Evolutionary conservation across 1,140 invertebrate genomes (phyloP), one percentile per base, ranked within the genome.

Genomic region (Galleria mellonella): DNA sequence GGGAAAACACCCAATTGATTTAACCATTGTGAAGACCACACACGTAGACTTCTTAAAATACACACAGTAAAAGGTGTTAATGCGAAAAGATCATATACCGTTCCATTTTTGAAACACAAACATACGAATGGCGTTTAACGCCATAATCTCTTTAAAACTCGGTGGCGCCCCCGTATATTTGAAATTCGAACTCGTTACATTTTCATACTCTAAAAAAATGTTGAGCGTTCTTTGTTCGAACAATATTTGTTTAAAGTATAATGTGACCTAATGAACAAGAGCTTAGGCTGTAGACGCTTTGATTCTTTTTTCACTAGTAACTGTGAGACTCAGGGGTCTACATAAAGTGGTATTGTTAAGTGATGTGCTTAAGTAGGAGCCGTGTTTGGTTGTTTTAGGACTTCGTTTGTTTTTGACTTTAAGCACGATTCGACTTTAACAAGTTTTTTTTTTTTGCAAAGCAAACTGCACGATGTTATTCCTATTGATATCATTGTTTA

Each of bases 21-120:
- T 2, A 23, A 23, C 17, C 39, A 43, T 47, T 45, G 14, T 38
- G 10, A 12, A 35, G 77, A 76, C 77, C 81, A 82, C 81, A 82
- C 81, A 81, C 76, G 69, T 36, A 54, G 67, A 6, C 42, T 39
- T 62, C 60, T 61, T 71, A 74, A 78, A 77, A 73, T 62, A 60
- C 60, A 66, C 38, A 71, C 73, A 82, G 69, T 81, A 79, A 82
- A 83, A 84, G 74, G 81, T 75, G 81, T 63, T 84, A 84, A 84
- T 63, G 63, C 70, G 72, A 77, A 81, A 69, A 58, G 51, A 73
- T 64, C 66, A 74, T 68, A 68, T 6, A 6, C 58, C 61, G 64
- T 73, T 63, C 74, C 74, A 77, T 75, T 75, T 75, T 75, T 76
- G 58, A 57, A 73, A 71, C 43, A 43, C 68, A 76, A 73, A 82